phyloP scores from a whole-genome alignment of 2,797 vertebrate genomes.

The Acrocephalus scirpaceus region DNA sequence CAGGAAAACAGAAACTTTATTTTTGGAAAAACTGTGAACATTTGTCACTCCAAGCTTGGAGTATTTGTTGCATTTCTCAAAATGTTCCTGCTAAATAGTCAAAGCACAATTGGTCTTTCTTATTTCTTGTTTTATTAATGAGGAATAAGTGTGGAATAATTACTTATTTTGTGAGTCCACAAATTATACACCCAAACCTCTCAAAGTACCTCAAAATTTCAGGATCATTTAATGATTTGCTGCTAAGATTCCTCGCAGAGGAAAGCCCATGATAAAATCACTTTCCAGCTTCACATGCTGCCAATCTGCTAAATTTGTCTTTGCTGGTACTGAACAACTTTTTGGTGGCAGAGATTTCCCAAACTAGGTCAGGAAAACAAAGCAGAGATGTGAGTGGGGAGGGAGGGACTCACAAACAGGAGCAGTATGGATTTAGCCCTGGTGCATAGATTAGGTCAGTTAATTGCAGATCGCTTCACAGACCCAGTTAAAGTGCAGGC shows the following conservation, averaged over 20 bases:
- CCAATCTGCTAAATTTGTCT: not conserved
- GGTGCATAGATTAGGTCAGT: not conserved
- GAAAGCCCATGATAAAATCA: not conserved
- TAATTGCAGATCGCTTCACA: not conserved
- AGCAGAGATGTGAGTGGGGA: not conserved
- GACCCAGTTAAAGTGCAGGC: not conserved
- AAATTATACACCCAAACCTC: not conserved
- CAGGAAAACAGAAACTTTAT: not conserved
- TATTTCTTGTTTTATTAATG: not conserved
- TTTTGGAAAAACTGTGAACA: not conserved
- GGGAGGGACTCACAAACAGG: not conserved
- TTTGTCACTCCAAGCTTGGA: not conserved
- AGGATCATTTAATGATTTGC: not conserved
- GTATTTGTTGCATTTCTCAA: not conserved
- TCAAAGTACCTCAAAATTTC: not conserved
- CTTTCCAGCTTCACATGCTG: not conserved
- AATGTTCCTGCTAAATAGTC: not conserved
- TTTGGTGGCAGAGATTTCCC: not conserved
- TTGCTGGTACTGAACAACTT: not conserved
- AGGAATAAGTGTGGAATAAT: not conserved
- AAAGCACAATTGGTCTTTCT: not conserved
- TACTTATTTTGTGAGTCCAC: not conserved
- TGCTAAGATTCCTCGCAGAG: not conserved
- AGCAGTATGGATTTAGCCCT: not conserved
- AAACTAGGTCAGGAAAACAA: not conserved